These are phyloP conservation scores for Drosophila bocqueti DNA, from an alignment of 1,140 invertebrate species.

Conservation along the genomic window DNA sequence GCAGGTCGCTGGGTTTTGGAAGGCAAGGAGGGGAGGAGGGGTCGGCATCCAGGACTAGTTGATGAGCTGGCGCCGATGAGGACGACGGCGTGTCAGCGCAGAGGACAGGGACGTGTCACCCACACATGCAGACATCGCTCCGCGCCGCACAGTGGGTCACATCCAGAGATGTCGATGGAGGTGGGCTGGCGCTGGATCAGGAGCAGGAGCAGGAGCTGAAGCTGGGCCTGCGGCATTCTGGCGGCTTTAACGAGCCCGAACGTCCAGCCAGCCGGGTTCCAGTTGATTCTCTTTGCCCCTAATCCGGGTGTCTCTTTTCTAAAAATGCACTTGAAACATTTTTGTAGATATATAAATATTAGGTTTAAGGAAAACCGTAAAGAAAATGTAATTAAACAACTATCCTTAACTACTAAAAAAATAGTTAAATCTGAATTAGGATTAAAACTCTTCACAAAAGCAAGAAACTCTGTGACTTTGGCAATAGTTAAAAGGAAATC, in stretches of 20 bases:
- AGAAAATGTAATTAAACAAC: background rate
- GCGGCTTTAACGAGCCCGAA: slow-evolving; percentile 70
- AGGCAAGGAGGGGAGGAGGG: background rate
- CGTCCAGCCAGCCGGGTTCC: slow-evolving; percentile 46
- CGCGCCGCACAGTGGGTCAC: slow-evolving; percentile 45
- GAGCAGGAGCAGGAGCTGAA: slow-evolving; percentile 3
- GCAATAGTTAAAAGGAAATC: background rate
- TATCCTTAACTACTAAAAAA: background rate
- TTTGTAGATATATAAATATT: too few species aligned
- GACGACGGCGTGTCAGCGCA: slow-evolving; percentile 44
- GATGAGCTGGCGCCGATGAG: slow-evolving; percentile 74
- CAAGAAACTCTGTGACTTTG: background rate
- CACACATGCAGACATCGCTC: slow-evolving; percentile 56
- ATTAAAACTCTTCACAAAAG: background rate
- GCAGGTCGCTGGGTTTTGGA: background rate
- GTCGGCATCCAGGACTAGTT: slow-evolving; percentile 39
- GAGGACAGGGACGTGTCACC: slow-evolving; percentile 58
- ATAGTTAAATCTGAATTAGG: background rate
- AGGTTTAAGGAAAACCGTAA: background rate
- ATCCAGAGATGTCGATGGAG: slow-evolving; percentile 12
- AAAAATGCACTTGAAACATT: background rate
- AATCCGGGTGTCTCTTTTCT: slow-evolving; percentile 2
- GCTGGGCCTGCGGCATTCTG: slow-evolving; percentile 53
- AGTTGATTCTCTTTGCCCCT: background rate
- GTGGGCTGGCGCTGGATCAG: background rate